Percentiles rank a stretch among this genome's conserved stretches.
Conservation (phyloP, 2,888 invertebrate species). For the Ecdyonurus torrentis region DNA sequence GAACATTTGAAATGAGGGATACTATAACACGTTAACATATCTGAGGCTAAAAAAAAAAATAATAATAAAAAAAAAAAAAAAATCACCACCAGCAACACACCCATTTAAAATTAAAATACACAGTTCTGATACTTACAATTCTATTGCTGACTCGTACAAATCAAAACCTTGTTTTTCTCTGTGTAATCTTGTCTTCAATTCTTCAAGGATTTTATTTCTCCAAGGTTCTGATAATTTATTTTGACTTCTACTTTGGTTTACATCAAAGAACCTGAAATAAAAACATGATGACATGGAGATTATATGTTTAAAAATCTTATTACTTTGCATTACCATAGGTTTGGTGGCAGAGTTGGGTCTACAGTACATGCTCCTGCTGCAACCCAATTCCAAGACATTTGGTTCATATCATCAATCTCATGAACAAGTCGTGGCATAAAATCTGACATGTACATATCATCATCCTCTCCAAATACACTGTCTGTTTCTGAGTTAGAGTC, state of each 20-base stretch:
- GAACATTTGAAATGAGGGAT: too few species aligned
- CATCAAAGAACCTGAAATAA: constrained; percentile 11
- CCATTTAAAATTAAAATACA: constrained; percentile 5
- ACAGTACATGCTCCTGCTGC: constrained; percentile 64
- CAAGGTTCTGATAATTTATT: constrained; percentile 31
- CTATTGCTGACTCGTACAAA: constrained; percentile 58
- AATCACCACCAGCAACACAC: too few species aligned
- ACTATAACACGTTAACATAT: too few species aligned
- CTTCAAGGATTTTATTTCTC: constrained; percentile 54
- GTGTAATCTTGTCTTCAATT: constrained; percentile 37
- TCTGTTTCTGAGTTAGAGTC: not conserved
- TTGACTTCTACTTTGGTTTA: constrained; percentile 9
- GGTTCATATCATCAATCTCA: constrained; percentile 53
- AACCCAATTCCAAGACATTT: constrained; percentile 65
- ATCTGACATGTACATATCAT: not conserved
- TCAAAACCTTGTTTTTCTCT: constrained; percentile 31
- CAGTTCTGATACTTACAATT: constrained; percentile 31
- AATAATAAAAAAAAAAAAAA: too few species aligned
- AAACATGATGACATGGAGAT: too few species aligned
- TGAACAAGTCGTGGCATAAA: constrained; percentile 16
- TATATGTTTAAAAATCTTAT: not conserved
- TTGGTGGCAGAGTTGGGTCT: constrained; percentile 54
- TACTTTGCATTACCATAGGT: constrained; percentile 37
- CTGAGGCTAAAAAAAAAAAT: too few species aligned
- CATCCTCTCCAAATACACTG: not conserved